Evolutionary conservation across 2,888 invertebrate genomes (phyloP), one percentile per base, ranked within the genome.

Genomic region (Liopterus haemorrhoidalis): DNA sequence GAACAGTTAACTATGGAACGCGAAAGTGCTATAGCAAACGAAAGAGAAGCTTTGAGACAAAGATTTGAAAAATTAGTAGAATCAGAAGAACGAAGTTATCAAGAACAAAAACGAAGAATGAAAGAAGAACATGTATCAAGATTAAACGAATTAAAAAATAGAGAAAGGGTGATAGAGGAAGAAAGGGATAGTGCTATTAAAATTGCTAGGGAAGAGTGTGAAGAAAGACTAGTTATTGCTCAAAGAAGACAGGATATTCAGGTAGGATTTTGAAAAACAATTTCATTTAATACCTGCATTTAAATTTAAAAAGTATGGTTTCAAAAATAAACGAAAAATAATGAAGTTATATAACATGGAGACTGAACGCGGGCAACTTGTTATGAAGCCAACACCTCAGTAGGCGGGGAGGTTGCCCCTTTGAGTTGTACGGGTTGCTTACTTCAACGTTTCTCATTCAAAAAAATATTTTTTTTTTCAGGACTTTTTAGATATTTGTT

Each of bases 1-100:
- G 71, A 79, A 42, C 75, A 80, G 43, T 67, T 79, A 43, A 71
- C 74, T 0, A 72, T 72, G 47, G 82, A 80, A 61, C 72, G 80
- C 22, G 82, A 82, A 57, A 70, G 74, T 41, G 73, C 76, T 8
- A 65, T 81, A 24, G 69, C 73, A 14, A 75, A 75, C 49, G 82
- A 82, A 59, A 70, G 79, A 32, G 75, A 74, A 44, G 69, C 75
- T 5, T 69, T 80, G 32, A 68, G 76, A 36, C 70, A 73, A 54
- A 71, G 74, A 46, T 70, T 74, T 31, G 76, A 76, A 55, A 71
- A 72, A 37, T 69, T 76, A 59, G 66, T 74, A 5, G 73, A 72
- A 58, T 70, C 73, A 37, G 76, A 76, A 54, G 73, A 74, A 51
- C 68, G 70, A 46, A 65, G 67, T 2, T 76, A 74, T 49, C 74